Conservation (phyloP, 2,113 vertebrate genomes). For the Collichthys lucidus region DNA sequence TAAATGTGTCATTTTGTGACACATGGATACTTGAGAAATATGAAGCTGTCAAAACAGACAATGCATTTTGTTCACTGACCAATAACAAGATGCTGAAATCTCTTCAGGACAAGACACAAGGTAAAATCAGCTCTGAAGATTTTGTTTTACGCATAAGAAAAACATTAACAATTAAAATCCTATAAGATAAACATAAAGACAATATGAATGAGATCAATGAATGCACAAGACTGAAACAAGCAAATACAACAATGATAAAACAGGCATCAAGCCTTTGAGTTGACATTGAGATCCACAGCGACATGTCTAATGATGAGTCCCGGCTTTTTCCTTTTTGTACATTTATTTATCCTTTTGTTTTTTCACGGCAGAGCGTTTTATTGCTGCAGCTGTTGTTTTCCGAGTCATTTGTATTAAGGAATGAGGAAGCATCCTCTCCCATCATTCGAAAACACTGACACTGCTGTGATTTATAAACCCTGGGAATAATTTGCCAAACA, state of each 20-base stretch:
- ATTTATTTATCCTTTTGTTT: slow-evolving; percentile 71
- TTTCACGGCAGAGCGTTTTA: slow-evolving; percentile 76
- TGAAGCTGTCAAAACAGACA: slow-evolving; percentile 25
- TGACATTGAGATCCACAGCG: slow-evolving; percentile 50
- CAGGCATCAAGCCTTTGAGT: slow-evolving; percentile 50
- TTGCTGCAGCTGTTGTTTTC: slow-evolving; percentile 82
- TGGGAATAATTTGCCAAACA: slow-evolving; percentile 79
- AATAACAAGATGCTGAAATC: slow-evolving; percentile 16
- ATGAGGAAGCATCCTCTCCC: slow-evolving; percentile 69
- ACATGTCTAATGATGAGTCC: slow-evolving; percentile 65
- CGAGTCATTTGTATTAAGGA: slow-evolving; percentile 75
- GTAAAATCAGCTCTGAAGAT: background rate
- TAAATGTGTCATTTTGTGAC: slow-evolving; percentile 34
- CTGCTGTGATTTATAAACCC: slow-evolving; percentile 76
- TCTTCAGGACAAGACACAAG: background rate
- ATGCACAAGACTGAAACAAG: slow-evolving; percentile 33
- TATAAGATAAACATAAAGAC: slow-evolving; percentile 31
- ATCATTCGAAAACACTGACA: slow-evolving; percentile 73
- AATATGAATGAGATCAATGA: slow-evolving; percentile 41
- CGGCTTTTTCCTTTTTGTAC: slow-evolving; percentile 59
- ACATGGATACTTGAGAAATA: slow-evolving; percentile 37
- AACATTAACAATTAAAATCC: slow-evolving; percentile 33
- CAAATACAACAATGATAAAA: slow-evolving; percentile 39
- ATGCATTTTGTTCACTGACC: slow-evolving; percentile 37
- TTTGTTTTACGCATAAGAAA: background rate